Evolutionary conservation across 2,888 invertebrate genomes (phyloP), one percentile per base, ranked within the genome.

Genomic region (Oxytorus armatus): DNA sequence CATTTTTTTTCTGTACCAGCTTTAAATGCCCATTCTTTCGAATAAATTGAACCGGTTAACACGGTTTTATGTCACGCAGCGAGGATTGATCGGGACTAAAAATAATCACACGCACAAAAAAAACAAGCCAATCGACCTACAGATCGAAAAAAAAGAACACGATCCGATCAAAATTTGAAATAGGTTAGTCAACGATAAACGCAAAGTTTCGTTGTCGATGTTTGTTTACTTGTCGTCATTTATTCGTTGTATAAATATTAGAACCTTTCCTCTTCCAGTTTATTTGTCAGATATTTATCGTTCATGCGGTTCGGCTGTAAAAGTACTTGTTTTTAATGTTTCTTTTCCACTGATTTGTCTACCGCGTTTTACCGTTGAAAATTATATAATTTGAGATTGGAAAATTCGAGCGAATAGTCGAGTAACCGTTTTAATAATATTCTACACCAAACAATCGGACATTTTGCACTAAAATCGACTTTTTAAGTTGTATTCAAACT

Each of bases 141-240:
- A 47, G 74, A 74, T 69, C 44, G 49, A 70, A 63, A 75, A 70
- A 63, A 75, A 81, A 83, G 84, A 85, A 82, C 79, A 77, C 80
- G 75, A 84, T 85, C 83, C 80, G 85, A 81, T 76, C 70, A 81
- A 85, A 85, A 84, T 83, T 74, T 25, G 85, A 84, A 36, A 8
- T 89, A 90, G 90, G 90, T 90, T 82, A 87, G 89, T 88, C 77
- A 80, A 72, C 55, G 78, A 83, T 80, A 69, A 79, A 66, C 29
- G 29, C 39, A 77, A 65, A 66, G 29, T 73, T 80, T 77, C 44
- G 51, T 57, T 77, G 18, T 82, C 59, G 65, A 68, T 75, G 79
- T 79, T n/a, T 79, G 74, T 74, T 18, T 77, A 16, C 33, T 47
- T 66, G 59, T 82, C 51, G 72, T 79, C n/a, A 47, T 33, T 49